Evolutionary conservation across 2,888 invertebrate genomes (phyloP).

Genomic region (Dicranocentrus wangi): DNA sequence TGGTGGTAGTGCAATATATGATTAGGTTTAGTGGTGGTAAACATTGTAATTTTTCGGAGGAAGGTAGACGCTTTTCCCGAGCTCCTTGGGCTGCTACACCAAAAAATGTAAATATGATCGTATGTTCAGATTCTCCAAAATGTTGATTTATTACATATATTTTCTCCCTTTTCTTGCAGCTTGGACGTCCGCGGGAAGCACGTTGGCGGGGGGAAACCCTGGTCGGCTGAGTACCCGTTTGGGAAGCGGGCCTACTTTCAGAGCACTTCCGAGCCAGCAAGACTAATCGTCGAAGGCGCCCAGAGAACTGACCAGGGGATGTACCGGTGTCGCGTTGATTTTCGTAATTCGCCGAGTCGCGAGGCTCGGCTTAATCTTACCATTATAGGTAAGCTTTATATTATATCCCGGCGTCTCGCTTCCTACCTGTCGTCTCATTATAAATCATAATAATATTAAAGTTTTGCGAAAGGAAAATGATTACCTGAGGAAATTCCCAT

Average conservation of each 20-base stretch:
- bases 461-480: too few relatives aligned
- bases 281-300: constrained; percentile 71
- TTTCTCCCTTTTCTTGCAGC: constrained; percentile 64
- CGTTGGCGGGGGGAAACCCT: constrained; percentile 71
- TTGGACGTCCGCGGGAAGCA: constrained; percentile 72
- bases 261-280: constrained; percentile 70
- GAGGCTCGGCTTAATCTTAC: constrained; percentile 71
- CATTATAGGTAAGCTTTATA: constrained; percentile 68
- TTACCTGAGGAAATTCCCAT: too few relatives aligned
- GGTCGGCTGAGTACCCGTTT: constrained; percentile 71
- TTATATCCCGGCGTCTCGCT: too few relatives aligned
- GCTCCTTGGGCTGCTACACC: too few relatives aligned
- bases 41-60: too few relatives aligned
- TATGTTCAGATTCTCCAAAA: constrained; percentile 4
- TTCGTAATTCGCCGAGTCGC: constrained; percentile 72
- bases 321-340: constrained; percentile 73
- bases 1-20: too few relatives aligned
- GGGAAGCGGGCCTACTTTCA: constrained; percentile 72
- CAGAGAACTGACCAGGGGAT: constrained; percentile 70
- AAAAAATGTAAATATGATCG: neutral
- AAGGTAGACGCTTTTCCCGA: too few relatives aligned
- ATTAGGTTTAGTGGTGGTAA: too few relatives aligned
- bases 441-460: too few relatives aligned
- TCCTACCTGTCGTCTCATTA: too few relatives aligned
- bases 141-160: constrained; percentile 1